A percentile compares a stretch with the other conserved stretches of the same genome.
Conservation (phyloP, 2,888 invertebrate species). For the Drosophila barbarae region DNA sequence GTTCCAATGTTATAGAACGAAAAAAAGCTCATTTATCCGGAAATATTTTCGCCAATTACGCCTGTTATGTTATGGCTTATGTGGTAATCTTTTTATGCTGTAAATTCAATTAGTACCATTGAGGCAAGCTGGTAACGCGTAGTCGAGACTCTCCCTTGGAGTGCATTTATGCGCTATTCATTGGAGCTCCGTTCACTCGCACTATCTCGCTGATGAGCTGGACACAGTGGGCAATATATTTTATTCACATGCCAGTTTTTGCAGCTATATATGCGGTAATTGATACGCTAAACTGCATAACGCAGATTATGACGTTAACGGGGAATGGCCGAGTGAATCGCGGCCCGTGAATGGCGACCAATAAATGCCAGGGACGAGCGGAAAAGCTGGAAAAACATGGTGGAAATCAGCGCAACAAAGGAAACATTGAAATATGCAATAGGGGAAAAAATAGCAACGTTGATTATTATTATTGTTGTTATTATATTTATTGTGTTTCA, state of each 20-base stretch:
- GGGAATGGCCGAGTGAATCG: conserved; percentile 54
- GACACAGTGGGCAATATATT: conserved; percentile 42
- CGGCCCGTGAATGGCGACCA: conserved; percentile 11
- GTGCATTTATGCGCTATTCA: conserved; percentile 17
- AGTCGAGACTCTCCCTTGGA: conserved; percentile 8
- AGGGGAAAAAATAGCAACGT: conserved; percentile 3
- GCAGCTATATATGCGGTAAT: conserved; percentile 56
- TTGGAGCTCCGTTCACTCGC: background rate
- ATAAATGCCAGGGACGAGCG: conserved; percentile 10
- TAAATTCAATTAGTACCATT: background rate
- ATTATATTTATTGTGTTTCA: conserved; percentile 31
- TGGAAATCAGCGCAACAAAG: conserved; percentile 25
- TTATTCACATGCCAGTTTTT: conserved; percentile 58
- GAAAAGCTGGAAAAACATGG: conserved; percentile 3
- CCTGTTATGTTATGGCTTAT: background rate
- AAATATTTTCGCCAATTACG: background rate
- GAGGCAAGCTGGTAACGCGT: conserved; percentile 9
- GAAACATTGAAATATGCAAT: conserved; percentile 40
- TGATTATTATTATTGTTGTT: conserved; percentile 15
- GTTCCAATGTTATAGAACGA: background rate
- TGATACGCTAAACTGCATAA: conserved; percentile 72
- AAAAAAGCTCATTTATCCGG: background rate
- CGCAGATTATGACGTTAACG: conserved; percentile 67
- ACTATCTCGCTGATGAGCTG: conserved; percentile 29
- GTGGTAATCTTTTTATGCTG: background rate